Percentiles rank a stretch among this genome's conserved stretches.
phyloP scores from a whole-genome alignment of 1,140 invertebrate species.

The Drosophila orena region DNA sequence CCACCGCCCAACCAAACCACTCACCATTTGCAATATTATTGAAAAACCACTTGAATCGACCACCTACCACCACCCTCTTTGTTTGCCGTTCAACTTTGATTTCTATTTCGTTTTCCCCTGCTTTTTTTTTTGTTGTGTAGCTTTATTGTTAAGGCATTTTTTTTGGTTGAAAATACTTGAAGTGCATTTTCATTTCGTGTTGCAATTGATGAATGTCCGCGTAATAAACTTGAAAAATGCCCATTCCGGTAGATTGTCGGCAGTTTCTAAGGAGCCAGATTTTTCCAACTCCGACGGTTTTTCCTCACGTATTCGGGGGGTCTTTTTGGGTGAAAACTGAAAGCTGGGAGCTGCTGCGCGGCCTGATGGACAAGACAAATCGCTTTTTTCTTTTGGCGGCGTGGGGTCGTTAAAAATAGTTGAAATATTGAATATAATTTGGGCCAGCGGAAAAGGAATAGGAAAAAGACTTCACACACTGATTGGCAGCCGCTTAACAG shows the following conservation, averaged over 20 bases:
- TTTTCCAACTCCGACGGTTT: conserved; percentile 19
- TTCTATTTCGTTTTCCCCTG: conserved; percentile 35
- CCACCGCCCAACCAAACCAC: neutral
- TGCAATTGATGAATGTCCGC: conserved; percentile 67
- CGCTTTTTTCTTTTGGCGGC: conserved; percentile 29
- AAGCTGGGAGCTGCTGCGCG: neutral
- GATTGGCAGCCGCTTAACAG: conserved; percentile 24
- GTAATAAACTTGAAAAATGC: conserved; percentile 76
- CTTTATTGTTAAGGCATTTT: conserved; percentile 28
- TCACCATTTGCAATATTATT: conserved; percentile 56
- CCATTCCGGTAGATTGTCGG: conserved; percentile 45
- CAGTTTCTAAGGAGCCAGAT: conserved; percentile 25
- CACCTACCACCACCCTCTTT: conserved; percentile 12
- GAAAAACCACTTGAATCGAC: conserved; percentile 43
- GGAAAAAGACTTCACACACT: conserved; percentile 2
- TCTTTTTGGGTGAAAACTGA: conserved; percentile 15
- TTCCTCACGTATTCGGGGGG: conserved; percentile 47
- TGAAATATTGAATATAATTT: conserved; percentile 62
- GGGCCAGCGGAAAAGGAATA: conserved; percentile 39
- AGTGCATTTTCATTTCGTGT: conserved; percentile 63
- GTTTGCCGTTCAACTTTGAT: conserved; percentile 53
- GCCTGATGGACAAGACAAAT: conserved; percentile 63
- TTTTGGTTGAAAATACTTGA: conserved; percentile 51
- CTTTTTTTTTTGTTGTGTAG: conserved; percentile 13
- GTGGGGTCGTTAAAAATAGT: conserved; percentile 61